A percentile compares a stretch with the other conserved stretches of the same genome.
phyloP scores from a whole-genome alignment of 2,113 vertebrate species.

The Lipophrys pholis region DNA sequence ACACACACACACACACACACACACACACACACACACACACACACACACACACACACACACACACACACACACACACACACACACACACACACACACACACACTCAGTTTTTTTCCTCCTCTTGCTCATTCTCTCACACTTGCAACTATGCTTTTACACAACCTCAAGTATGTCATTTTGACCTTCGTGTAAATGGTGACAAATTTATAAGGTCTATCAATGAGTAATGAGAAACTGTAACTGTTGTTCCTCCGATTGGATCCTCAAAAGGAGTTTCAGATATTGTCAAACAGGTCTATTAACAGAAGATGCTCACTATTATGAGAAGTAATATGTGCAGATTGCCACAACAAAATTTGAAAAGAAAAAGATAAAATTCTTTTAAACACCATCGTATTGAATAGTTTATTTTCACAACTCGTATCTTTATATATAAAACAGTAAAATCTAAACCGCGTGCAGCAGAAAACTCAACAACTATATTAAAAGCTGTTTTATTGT shows the following conservation, averaged over 20 bases:
- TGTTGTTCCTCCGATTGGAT: too few relatives aligned
- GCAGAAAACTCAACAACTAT: not conserved
- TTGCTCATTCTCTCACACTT: slow-evolving; percentile 18
- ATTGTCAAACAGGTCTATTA: not conserved
- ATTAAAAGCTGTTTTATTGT: not conserved
- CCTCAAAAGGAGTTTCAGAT: too few relatives aligned
- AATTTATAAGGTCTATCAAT: slow-evolving; percentile 35
- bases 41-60: slow-evolving; percentile 47
- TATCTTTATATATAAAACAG: too few relatives aligned
- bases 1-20: slow-evolving; percentile 13
- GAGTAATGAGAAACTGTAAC: too few relatives aligned
- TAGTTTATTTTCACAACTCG: too few relatives aligned
- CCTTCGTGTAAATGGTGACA: slow-evolving; percentile 26
- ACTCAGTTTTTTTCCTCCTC: not conserved
- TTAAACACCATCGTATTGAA: not conserved
- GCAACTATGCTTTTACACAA: not conserved
- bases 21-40: slow-evolving; percentile 50
- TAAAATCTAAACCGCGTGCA: not conserved
- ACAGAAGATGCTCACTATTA: slow-evolving; percentile 3
- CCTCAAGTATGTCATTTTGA: slow-evolving; percentile 20
- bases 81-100: slow-evolving; percentile 35
- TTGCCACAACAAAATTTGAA: not conserved
- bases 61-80: slow-evolving; percentile 25
- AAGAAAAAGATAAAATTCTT: not conserved
- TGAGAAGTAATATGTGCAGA: not conserved